Evolutionary conservation across 2,888 invertebrate genomes (phyloP).

Genomic region (Oscheius sp.): DNA sequence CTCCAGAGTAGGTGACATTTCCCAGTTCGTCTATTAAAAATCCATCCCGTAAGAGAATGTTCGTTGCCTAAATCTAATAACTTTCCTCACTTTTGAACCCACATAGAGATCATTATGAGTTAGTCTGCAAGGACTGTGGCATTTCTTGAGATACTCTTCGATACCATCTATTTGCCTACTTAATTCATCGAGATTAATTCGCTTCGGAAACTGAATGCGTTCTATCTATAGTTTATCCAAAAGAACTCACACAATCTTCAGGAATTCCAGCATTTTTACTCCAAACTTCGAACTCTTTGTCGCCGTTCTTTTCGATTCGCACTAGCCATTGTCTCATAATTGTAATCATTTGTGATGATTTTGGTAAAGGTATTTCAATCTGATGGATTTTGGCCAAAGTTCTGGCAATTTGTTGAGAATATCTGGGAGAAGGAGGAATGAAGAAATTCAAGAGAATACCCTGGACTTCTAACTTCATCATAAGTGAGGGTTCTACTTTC

Average conservation of each 20-base stretch:
- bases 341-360: not conserved
- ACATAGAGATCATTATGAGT: slow-evolving; percentile 22
- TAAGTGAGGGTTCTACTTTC: slow-evolving; percentile 6
- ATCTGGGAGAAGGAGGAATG: not conserved
- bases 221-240: no score
- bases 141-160: not conserved
- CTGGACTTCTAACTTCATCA: slow-evolving; percentile 1
- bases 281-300: slow-evolving; percentile 18
- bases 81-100: not conserved
- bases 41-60: slow-evolving; percentile 20
- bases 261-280: slow-evolving; percentile 19
- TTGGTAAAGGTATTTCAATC: slow-evolving; percentile 1
- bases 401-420: not conserved
- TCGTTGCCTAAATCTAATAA: slow-evolving; percentile 1
- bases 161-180: not conserved
- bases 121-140: not conserved
- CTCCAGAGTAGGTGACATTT: not conserved
- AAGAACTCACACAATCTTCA: not conserved
- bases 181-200: not conserved
- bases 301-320: slow-evolving; percentile 31
- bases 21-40: not conserved
- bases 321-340: slow-evolving; percentile 76
- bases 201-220: slow-evolving; percentile 2
- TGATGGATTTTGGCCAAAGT: slow-evolving; percentile 20
- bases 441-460: not conserved